Evolutionary conservation across 2,888 invertebrate genomes (phyloP), one percentile per base, ranked within the genome.

Genomic region (Salticus scenicus): DNA sequence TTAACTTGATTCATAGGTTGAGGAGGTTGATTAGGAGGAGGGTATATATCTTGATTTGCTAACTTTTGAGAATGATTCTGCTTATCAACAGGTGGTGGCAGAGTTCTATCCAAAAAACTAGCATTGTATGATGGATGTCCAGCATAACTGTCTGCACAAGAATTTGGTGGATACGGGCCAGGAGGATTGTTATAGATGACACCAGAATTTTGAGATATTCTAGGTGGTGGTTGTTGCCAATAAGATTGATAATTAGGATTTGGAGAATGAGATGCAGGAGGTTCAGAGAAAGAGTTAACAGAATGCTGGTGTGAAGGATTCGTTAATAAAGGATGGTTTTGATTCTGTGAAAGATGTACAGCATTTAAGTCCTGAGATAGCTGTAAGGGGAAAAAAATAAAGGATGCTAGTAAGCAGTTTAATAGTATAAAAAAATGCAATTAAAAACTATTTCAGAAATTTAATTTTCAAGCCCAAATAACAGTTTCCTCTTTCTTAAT

Each of bases 281-380:
- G 73, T n/a, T 51, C 67, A n/a, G 81, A 42, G 28, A 73, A 47
- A 28, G 41, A 77, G 31, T 78, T 85, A 30, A 70, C 47, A 75
- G 70, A 69, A 47, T 67, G 78, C 24, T 79, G 79, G 20, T 28
- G 17, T 14, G 81, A 51, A 57, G 69, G 75, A 17, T 33, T 51
- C 12, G 73, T 71, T 73, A 76, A 30, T 69, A 63, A 66, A 5
- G 66, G 47, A 31, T 79, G 79, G 37, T 85, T 85, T 81, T 87
- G 81, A 87, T 77, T 77, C 37, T 81, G 87, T 24, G 76, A 77
- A 30, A 87, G 24, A 57, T 51, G 73, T 73, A 87, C 73, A 2
- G 76, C 81, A 81, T 81, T 81, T 57, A 87, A 71, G 30, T 87
- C 79, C 51, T 87, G 76, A 27, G 80, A 47, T 63, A 87, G 71